These are phyloP conservation scores for Carterocephalus palaemon DNA, from an alignment of 2,888 invertebrate genomes.

Conservation along the genomic window DNA sequence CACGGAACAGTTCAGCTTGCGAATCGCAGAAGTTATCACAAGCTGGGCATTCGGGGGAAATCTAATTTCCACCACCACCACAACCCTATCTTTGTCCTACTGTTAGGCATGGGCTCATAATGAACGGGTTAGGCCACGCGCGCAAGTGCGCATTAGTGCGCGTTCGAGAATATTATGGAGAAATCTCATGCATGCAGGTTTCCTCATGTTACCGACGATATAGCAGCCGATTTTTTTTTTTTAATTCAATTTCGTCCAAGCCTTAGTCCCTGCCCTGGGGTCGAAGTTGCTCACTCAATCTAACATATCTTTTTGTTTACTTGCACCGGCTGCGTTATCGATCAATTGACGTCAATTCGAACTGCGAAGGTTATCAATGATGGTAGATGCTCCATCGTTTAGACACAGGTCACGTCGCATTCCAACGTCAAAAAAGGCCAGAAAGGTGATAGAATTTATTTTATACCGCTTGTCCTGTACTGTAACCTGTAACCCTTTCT, in stretches of 20 bases:
- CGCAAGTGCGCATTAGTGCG: no score
- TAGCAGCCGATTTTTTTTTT: no score
- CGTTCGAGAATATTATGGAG: no score
- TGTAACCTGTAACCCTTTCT: no score
- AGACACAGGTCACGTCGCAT: constrained; percentile 39
- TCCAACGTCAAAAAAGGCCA: constrained; percentile 29
- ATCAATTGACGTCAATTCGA: constrained; percentile 70
- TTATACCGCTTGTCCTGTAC: neutral
- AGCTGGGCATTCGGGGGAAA: constrained; percentile 1
- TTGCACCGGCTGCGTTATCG: constrained; percentile 51
- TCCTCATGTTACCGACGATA: no score
- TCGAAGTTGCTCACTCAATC: constrained; percentile 40
- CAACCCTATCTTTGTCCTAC: no score
- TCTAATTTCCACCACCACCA: no score
- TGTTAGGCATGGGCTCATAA: no score
- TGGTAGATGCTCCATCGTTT: constrained; percentile 37
- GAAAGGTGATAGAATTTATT: constrained; percentile 18
- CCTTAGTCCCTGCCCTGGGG: constrained; percentile 12
- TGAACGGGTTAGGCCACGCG: no score
- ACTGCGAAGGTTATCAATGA: constrained; percentile 57
- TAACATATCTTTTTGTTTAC: constrained; percentile 60
- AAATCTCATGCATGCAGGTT: no score
- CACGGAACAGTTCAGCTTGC: neutral
- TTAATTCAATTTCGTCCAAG: constrained; percentile 13
- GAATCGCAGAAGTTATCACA: constrained; percentile 7